Percentiles rank a stretch among this genome's conserved stretches.
Conservation (phyloP, 35 echinoderm and acorn worm genomes). For the Ophioderma brevispina region DNA sequence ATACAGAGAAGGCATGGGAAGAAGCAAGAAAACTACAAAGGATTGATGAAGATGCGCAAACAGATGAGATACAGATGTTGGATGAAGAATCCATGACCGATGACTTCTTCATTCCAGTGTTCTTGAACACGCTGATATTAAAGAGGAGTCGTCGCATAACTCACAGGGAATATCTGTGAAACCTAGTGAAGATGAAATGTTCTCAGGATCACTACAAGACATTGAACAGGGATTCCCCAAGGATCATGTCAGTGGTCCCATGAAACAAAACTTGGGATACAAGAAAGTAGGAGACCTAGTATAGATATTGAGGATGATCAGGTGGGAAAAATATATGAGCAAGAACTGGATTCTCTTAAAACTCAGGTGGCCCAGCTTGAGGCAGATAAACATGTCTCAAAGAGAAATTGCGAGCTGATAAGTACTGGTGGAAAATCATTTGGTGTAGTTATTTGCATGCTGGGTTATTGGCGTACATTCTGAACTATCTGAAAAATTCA, state of each 20-base stretch:
- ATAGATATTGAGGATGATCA: too few species aligned
- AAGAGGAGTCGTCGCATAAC: too few species aligned
- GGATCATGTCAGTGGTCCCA: neutral
- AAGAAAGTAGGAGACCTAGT: too few species aligned
- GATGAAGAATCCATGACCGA: neutral
- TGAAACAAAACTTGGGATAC: too few species aligned
- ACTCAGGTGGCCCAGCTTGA: neutral
- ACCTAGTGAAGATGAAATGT: too few species aligned
- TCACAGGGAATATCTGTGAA: too few species aligned
- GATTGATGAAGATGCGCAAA: neutral
- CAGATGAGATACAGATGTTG: neutral
- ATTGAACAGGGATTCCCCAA: neutral
- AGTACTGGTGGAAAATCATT: neutral
- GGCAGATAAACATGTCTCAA: neutral
- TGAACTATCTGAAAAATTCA: too few species aligned
- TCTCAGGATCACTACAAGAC: too few species aligned
- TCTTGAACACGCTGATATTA: too few species aligned
- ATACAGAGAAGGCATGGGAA: neutral
- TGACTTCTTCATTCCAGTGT: too few species aligned
- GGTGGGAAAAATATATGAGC: too few species aligned
- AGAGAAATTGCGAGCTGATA: neutral
- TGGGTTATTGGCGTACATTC: too few species aligned
- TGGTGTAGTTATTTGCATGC: neutral
- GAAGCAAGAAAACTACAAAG: neutral
- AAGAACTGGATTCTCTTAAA: neutral